Percentiles rank a stretch among this genome's conserved stretches.
Evolutionary conservation across 2,113 vertebrate genomes (phyloP).

Genomic region (Crotalus tigris): DNA sequence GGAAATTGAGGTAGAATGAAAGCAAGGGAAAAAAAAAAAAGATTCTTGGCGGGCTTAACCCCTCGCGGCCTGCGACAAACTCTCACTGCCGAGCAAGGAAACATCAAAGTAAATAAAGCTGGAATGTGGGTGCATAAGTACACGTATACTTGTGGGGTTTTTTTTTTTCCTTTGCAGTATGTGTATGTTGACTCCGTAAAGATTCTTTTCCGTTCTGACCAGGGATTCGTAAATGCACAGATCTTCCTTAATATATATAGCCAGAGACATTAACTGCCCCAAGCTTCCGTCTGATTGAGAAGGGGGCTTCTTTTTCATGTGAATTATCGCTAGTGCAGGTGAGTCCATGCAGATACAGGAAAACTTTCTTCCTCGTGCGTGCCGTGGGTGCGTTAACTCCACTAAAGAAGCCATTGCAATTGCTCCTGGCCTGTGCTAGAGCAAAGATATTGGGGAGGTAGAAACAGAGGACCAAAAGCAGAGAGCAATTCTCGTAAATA

Average conservation of each 20-base stretch:
- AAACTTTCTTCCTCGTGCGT: not conserved
- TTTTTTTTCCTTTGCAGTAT: not conserved
- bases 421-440: not conserved
- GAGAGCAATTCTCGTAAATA: not conserved
- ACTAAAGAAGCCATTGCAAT: not conserved
- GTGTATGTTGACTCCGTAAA: not conserved
- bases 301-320: not conserved
- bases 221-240: not conserved
- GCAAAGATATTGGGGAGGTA: not conserved
- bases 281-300: not conserved
- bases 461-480: not conserved
- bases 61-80: constrained; percentile 64
- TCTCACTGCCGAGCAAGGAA: constrained; percentile 57
- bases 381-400: not conserved
- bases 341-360: not conserved
- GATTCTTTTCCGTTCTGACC: not conserved
- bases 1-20: constrained; percentile 87
- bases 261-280: not conserved
- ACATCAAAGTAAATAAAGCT: constrained; percentile 57
- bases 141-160: not conserved
- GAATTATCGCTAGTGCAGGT: not conserved
- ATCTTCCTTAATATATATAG: not conserved
- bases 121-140: too few relatives aligned
- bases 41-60: constrained; percentile 71
- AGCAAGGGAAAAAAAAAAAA: constrained; percentile 55